Base-by-base conservation (phyloP, 2,888 invertebrate species). In the Anoplius nigerrimus region DNA sequence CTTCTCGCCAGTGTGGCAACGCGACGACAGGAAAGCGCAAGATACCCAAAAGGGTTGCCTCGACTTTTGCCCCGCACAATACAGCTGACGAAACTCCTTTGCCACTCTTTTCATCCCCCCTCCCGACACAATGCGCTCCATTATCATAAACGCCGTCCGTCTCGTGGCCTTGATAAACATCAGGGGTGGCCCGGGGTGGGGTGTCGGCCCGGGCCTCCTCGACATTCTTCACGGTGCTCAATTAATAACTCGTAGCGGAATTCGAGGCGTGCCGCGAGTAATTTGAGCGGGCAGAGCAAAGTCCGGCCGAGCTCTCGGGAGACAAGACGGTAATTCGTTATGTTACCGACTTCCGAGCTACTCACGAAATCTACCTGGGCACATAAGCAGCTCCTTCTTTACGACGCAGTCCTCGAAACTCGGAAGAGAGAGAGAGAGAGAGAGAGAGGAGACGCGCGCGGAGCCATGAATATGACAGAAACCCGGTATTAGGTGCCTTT, bases 401-500 rank as follows among this genome's bases (percentile, higher is more conserved):
- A 76, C 74, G 73, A 74, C 61, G n/a, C n/a, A 34, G 6, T 34
- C 34, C 34, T 34, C 34, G 34, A 59, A 51, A 16, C 18, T 13
- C 18, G 22, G 3, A 34, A 0, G 13, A 59, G 66, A 74, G 46
- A 51, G 2, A 15, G 27, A 27, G 46, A 8, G 34, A 6, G 15
- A 27, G 66, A 56, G 42, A 61, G 16, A 27, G 24, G 42, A 34
- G 22, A 59, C 27, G 51, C 46, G 16, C 67, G 62, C 60, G 72
- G 64, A 73, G 51, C 67, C 74, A 64, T 74, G 78, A 79, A 79
- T 74, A 72, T 74, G 69, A 78, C 71, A 62, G 72, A 69, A 72
- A 62, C 64, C 60, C 68, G 46, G 77, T 72, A 75, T 79, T 79
- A 79, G 79, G 70, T 72, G 69, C 70, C 72, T 79, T 86, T 83